Evolutionary conservation across 2,113 vertebrate species (phyloP).

Genomic region (Sceloporus tristichus): DNA sequence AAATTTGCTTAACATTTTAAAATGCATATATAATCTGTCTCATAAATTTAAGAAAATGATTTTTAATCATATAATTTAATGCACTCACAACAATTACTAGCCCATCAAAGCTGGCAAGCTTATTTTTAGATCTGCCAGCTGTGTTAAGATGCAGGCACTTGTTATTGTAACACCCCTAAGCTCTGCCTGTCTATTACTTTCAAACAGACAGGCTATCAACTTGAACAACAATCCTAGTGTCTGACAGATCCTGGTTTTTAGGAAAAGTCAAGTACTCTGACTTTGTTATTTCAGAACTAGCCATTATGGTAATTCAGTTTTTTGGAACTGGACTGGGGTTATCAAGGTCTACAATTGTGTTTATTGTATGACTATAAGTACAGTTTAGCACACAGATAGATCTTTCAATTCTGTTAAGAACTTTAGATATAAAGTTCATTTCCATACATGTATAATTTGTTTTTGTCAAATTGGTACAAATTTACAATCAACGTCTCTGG

Average conservation of each 20-base stretch:
- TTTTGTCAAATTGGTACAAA: background rate
- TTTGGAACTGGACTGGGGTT: slow-evolving; percentile 5
- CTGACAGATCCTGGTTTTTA: slow-evolving; percentile 32
- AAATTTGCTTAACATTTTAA: background rate
- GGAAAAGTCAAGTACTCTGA: slow-evolving; percentile 11
- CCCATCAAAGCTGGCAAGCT: slow-evolving; percentile 19
- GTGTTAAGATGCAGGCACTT: slow-evolving; percentile 9
- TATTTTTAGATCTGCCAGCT: slow-evolving; percentile 44
- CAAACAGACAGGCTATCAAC: slow-evolving; percentile 38
- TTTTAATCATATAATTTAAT: background rate
- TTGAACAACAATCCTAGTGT: slow-evolving; percentile 30
- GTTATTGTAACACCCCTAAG: slow-evolving; percentile 22
- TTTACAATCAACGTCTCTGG: too few species aligned
- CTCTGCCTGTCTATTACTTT: slow-evolving; percentile 31
- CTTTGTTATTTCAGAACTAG: slow-evolving; percentile 44
- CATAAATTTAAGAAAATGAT: background rate
- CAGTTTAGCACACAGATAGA: background rate
- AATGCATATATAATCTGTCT: background rate
- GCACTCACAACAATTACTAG: slow-evolving; percentile 2
- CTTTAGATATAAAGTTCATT: background rate
- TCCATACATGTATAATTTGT: background rate
- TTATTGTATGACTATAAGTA: background rate
- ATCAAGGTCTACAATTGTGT: slow-evolving; percentile 7
- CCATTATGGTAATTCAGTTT: slow-evolving; percentile 38
- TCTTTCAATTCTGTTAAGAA: background rate